Conservation (phyloP, 2,797 vertebrate genomes). For the Pseudopleuronectes americanus region DNA sequence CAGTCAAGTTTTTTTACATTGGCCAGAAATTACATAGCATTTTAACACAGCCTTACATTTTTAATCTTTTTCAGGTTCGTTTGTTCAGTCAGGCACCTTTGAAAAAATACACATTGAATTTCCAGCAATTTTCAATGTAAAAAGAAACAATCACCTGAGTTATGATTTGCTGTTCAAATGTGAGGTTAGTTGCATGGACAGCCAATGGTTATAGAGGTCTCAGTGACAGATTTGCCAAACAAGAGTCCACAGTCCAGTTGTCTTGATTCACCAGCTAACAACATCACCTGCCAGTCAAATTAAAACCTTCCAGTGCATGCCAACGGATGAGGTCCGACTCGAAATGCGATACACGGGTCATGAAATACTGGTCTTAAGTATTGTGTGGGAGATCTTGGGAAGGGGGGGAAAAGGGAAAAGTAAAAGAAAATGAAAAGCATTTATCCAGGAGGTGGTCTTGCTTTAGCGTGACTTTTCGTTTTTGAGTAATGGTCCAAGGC, state of each 20-base stretch:
- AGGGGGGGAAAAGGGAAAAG: slow-evolving; percentile 13
- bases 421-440: slow-evolving; percentile 12
- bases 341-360: slow-evolving; percentile 34
- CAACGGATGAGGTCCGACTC: slow-evolving; percentile 23
- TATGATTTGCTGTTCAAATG: slow-evolving; percentile 41
- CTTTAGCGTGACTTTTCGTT: slow-evolving; percentile 31
- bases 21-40: slow-evolving; percentile 5
- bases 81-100: background rate
- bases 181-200: slow-evolving; percentile 24
- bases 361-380: slow-evolving; percentile 36
- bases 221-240: background rate
- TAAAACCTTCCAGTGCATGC: background rate
- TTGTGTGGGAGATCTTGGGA: slow-evolving; percentile 26
- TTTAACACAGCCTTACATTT: too few species aligned
- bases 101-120: slow-evolving; percentile 3
- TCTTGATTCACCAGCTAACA: slow-evolving; percentile 9
- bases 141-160: background rate
- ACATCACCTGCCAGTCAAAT: slow-evolving; percentile 8
- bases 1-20: slow-evolving; percentile 3
- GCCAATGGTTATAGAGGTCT: slow-evolving; percentile 5
- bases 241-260: slow-evolving; percentile 4
- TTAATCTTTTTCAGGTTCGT: background rate
- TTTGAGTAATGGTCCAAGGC: slow-evolving; percentile 31
- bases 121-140: slow-evolving; percentile 7
- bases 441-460: slow-evolving; percentile 55